phyloP scores from a whole-genome alignment of 2,888 invertebrate genomes.

The Cordilura impudica region DNA sequence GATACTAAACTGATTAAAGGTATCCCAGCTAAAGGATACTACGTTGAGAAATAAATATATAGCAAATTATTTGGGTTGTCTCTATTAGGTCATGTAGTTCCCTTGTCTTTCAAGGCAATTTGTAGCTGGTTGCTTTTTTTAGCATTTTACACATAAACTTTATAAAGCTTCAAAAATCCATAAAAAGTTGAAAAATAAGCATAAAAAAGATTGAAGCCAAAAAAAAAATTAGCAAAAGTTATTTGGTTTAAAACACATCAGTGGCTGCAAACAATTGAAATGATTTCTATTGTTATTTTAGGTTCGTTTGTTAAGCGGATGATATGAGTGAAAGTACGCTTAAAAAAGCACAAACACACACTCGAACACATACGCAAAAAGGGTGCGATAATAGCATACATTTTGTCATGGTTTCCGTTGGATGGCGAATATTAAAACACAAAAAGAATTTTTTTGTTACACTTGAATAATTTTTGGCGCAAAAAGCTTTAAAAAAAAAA shows the following conservation, averaged over 20 bases:
- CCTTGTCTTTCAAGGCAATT: no score
- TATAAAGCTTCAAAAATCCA: not conserved
- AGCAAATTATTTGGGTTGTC: no score
- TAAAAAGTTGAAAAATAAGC: not conserved
- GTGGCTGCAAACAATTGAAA: constrained; percentile 3
- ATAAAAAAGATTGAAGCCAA: not conserved
- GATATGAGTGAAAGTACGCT: not conserved
- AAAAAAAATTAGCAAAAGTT: not conserved
- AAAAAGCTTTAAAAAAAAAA: constrained; percentile 23
- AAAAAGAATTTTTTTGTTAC: not conserved
- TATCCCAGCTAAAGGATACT: no score
- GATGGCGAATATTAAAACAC: not conserved
- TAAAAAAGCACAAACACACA: no score
- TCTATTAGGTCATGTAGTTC: no score
- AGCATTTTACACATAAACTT: not conserved
- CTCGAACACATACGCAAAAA: no score
- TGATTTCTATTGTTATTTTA: constrained; percentile 3
- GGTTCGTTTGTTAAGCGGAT: not conserved
- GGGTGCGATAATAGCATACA: not conserved
- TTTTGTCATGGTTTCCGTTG: no score
- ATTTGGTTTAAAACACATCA: constrained; percentile 21
- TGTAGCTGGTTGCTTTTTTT: not conserved
- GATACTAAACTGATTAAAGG: no score
- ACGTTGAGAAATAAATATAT: no score
- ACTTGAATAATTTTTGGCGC: constrained; percentile 8